A percentile compares a stretch with the other conserved stretches of the same genome.
These are phyloP conservation scores for Rhinichthys klamathensis DNA, from an alignment of 2,113 vertebrate genomes.

Conservation along the genomic window DNA sequence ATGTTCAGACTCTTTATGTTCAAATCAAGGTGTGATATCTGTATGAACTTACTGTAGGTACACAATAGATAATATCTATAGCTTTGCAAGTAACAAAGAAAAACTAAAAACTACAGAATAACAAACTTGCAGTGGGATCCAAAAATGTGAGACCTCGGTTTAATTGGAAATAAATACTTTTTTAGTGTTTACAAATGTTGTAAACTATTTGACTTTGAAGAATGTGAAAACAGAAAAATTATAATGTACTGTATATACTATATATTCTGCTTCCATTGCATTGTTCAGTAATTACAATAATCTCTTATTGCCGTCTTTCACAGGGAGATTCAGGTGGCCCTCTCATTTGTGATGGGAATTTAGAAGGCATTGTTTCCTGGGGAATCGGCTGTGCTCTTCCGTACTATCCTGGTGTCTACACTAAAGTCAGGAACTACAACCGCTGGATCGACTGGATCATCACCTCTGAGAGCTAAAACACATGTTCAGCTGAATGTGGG, in stretches of 20 bases:
- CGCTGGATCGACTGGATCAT: conserved; percentile 66
- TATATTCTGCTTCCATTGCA: too few relatives aligned
- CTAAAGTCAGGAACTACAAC: conserved; percentile 70
- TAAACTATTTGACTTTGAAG: too few relatives aligned
- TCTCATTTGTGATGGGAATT: conserved; percentile 66
- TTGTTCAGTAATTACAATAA: too few relatives aligned
- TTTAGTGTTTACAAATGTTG: too few relatives aligned
- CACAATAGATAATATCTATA: neutral
- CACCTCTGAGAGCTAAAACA: neutral
- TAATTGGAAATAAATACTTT: too few relatives aligned
- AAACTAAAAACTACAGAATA: too few relatives aligned
- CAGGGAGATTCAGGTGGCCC: conserved; percentile 79
- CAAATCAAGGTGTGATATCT: neutral
- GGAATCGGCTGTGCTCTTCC: conserved; percentile 74
- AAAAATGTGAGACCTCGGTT: too few relatives aligned
- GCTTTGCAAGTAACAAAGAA: neutral
- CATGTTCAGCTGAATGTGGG: neutral
- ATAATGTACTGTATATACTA: neutral
- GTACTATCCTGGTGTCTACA: conserved; percentile 76
- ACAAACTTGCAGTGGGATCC: too few relatives aligned
- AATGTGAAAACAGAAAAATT: too few relatives aligned
- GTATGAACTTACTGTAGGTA: neutral
- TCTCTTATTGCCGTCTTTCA: neutral
- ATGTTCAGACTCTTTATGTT: neutral
- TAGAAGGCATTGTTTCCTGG: conserved; percentile 81